phyloP scores from a whole-genome alignment of 2,888 invertebrate genomes.

The Morpho achilles region DNA sequence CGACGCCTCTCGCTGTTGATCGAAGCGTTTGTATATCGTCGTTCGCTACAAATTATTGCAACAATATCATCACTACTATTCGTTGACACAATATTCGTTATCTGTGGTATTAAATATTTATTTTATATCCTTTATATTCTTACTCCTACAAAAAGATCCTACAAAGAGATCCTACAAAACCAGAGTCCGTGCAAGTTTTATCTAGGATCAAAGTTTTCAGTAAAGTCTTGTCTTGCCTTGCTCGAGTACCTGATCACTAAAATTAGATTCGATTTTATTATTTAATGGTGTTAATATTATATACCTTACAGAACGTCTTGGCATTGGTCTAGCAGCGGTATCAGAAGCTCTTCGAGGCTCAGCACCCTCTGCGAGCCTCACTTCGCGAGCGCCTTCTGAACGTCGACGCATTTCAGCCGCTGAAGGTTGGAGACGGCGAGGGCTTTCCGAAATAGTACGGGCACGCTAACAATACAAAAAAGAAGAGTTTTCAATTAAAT shows the following conservation, averaged over 20 bases:
- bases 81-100: background rate
- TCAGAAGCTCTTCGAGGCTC: constrained; percentile 63
- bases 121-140: too few species aligned
- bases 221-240: too few species aligned
- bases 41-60: constrained; percentile 42
- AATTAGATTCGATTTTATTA: too few species aligned
- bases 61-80: background rate
- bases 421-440: constrained; percentile 57
- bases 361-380: constrained; percentile 32
- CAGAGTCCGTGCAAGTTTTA: too few species aligned
- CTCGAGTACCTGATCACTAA: too few species aligned
- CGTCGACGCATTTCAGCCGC: constrained; percentile 54
- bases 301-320: constrained; percentile 61
- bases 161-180: too few species aligned
- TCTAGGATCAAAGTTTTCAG: too few species aligned
- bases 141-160: too few species aligned
- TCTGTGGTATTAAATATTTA: too few species aligned
- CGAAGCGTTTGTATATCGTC: constrained; percentile 66
- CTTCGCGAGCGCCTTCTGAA: constrained; percentile 54
- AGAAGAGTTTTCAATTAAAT: too few species aligned
- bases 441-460: constrained; percentile 63
- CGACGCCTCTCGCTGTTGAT: constrained; percentile 69
- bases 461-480: constrained; percentile 44
- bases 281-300: background rate
- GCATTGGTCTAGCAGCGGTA: constrained; percentile 45